A percentile compares a stretch with the other conserved stretches of the same genome.
These are phyloP conservation scores for Exocentrus adspersus DNA, from an alignment of 2,888 invertebrate species.

Conservation along the genomic window DNA sequence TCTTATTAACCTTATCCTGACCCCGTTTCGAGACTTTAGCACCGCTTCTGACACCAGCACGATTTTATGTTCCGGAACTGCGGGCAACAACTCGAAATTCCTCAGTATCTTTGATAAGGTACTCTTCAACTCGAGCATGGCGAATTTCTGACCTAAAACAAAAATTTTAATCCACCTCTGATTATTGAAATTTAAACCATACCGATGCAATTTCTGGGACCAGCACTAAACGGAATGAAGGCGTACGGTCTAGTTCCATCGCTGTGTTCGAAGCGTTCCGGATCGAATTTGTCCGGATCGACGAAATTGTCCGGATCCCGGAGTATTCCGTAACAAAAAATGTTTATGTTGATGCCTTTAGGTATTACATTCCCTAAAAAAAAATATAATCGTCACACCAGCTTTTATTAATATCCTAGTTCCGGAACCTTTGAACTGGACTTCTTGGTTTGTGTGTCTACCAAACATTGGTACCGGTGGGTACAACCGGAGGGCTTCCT, in stretches of 20 bases:
- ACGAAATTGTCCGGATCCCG: conserved; percentile 37
- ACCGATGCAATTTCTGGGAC: conserved; percentile 46
- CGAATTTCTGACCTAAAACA: conserved; percentile 63
- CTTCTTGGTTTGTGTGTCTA: conserved; percentile 44
- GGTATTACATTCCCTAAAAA: conserved; percentile 48
- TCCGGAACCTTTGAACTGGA: conserved; percentile 36
- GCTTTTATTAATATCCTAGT: neutral
- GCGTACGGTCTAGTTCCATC: conserved; percentile 35
- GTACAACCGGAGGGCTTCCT: conserved; percentile 54
- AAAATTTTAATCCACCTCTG: no score
- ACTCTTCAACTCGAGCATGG: conserved; percentile 68
- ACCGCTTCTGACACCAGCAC: conserved; percentile 62
- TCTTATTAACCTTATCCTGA: conserved; percentile 54
- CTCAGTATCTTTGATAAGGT: conserved; percentile 66
- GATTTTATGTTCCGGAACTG: conserved; percentile 37
- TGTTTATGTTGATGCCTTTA: conserved; percentile 60
- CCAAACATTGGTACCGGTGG: conserved; percentile 54
- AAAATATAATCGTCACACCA: conserved; percentile 8
- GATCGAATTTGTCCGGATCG: conserved; percentile 42
- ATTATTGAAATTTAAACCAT: neutral
- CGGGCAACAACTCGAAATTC: conserved; percentile 58
- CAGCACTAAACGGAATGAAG: conserved; percentile 45
- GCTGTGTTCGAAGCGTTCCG: conserved; percentile 33
- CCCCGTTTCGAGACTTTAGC: conserved; percentile 64
- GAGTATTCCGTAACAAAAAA: conserved; percentile 46